Conservation (phyloP, 2,888 invertebrate species). For the Tenodera sinensis region DNA sequence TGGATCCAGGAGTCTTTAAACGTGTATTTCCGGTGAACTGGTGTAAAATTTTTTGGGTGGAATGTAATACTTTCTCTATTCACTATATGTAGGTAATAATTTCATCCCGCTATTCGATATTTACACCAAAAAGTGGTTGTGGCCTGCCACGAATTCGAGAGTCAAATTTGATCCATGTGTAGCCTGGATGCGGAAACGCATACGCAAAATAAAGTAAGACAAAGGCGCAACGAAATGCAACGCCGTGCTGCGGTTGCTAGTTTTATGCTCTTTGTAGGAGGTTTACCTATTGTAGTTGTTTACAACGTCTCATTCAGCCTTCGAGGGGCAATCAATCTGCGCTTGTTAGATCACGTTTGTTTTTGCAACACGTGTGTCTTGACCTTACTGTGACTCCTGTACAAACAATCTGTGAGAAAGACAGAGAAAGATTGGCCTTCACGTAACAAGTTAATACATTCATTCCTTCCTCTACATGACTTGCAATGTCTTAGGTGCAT, state of each 20-base stretch:
- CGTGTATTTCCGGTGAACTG: no score
- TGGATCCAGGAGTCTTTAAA: no score
- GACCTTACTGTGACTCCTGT: not conserved
- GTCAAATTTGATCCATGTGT: not conserved
- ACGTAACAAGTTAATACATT: no score
- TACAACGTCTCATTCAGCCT: not conserved
- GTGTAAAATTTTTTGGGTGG: no score
- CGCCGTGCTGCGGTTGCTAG: not conserved
- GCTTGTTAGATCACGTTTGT: not conserved
- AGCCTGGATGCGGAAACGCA: not conserved
- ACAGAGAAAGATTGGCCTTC: not conserved
- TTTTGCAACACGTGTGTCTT: not conserved
- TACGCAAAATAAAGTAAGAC: not conserved
- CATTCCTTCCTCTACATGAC: no score
- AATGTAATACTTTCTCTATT: no score
- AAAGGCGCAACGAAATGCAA: not conserved
- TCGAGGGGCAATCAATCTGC: not conserved
- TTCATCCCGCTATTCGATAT: no score
- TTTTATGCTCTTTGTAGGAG: not conserved
- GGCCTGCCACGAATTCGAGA: no score
- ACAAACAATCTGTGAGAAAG: not conserved
- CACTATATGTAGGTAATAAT: no score
- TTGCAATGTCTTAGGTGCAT: no score
- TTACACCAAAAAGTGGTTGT: no score
- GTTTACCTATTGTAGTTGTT: no score